phyloP scores from a whole-genome alignment of 2,797 vertebrate species.

The Enteromius viviparus region DNA sequence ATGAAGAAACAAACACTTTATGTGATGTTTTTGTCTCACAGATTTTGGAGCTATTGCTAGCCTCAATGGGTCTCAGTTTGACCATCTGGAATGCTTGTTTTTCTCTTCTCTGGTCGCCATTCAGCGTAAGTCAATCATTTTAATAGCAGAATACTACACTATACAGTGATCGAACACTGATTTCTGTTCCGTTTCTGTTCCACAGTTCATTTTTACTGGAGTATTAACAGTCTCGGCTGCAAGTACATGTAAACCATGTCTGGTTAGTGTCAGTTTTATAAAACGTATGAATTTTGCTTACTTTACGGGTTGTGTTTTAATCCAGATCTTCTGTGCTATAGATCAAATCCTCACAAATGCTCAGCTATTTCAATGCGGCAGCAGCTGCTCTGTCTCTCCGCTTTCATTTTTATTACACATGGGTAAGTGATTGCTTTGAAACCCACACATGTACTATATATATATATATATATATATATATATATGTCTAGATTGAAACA shows the following conservation, averaged over 20 bases:
- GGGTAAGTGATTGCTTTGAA: constrained; percentile 3
- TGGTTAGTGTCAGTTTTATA: not conserved
- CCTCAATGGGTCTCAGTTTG: not conserved
- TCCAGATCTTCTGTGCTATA: not conserved
- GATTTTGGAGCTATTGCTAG: constrained; percentile 5
- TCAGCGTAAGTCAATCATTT: constrained; percentile 12
- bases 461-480: not conserved
- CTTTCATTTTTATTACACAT: not conserved
- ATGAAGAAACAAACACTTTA: not conserved
- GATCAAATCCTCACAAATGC: constrained; percentile 11
- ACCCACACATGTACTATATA: not conserved
- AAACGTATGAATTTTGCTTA: not conserved
- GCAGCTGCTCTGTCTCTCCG: not conserved
- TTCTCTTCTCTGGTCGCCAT: not conserved
- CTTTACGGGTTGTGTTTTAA: not conserved
- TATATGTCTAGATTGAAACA: not conserved
- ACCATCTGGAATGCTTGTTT: not conserved
- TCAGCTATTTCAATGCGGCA: not conserved
- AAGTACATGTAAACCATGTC: not conserved
- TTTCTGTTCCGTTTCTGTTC: not conserved
- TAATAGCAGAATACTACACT: not conserved
- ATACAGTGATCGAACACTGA: not conserved
- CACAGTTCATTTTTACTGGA: constrained; percentile 7
- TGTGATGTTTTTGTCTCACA: not conserved
- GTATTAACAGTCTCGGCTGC: not conserved